These are phyloP conservation scores for Phainopepla nitens DNA, from an alignment of 2,113 vertebrate species.

Conservation along the genomic window DNA sequence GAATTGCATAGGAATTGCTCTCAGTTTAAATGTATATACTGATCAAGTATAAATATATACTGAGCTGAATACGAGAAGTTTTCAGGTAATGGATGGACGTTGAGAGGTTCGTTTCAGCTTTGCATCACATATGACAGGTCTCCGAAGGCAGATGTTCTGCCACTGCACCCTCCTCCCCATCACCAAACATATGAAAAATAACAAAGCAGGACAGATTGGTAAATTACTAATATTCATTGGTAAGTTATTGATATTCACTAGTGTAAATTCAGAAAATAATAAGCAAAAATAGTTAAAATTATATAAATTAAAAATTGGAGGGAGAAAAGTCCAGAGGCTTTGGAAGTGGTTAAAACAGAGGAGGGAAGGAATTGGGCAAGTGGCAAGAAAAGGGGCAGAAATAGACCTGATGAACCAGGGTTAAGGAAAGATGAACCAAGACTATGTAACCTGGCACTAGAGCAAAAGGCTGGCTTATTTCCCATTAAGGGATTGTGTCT, in stretches of 20 bases:
- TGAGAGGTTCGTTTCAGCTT: neutral
- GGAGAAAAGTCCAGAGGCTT: neutral
- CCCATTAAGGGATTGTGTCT: neutral
- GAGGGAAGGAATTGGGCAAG: neutral
- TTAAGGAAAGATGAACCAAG: neutral
- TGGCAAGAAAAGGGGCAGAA: neutral
- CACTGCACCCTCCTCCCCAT: neutral
- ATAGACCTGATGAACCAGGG: neutral
- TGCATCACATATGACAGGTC: neutral
- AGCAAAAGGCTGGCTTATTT: neutral
- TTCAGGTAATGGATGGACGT: neutral
- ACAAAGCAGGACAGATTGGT: neutral
- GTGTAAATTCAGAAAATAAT: neutral
- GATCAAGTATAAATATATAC: neutral
- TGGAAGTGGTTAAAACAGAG: neutral
- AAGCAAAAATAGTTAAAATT: neutral
- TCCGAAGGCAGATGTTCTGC: neutral
- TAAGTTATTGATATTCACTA: neutral
- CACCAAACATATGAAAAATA: accelerated
- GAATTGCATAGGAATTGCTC: neutral
- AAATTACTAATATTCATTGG: neutral
- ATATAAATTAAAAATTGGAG: neutral
- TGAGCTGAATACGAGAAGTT: neutral
- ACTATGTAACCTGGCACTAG: neutral
- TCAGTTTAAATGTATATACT: neutral